Conservation (phyloP, 2,888 invertebrate species). For the Tenthredo livida region DNA sequence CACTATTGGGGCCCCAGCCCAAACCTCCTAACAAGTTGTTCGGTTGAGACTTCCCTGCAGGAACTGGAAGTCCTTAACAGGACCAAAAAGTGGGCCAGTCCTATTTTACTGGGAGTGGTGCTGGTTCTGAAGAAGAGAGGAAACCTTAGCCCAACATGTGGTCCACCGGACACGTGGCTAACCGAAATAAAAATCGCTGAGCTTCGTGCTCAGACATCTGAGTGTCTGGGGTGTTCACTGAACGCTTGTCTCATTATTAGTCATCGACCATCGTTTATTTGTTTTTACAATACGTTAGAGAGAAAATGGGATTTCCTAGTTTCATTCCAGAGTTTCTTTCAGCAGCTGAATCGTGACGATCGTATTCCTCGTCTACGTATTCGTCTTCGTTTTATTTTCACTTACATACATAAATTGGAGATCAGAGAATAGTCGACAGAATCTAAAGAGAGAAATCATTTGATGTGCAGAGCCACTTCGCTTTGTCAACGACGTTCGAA, state of each 20-base stretch:
- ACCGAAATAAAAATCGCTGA: constrained; percentile 38
- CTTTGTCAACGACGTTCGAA: constrained; percentile 30
- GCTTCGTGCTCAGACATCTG: constrained; percentile 21
- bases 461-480: neutral
- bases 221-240: constrained; percentile 9
- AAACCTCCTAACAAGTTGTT: neutral
- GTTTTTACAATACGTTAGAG: constrained; percentile 9
- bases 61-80: constrained; percentile 39
- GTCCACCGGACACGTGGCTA: constrained; percentile 44
- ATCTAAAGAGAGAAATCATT: constrained; percentile 2
- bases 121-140: constrained; percentile 22
- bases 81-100: constrained; percentile 46
- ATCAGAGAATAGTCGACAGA: constrained; percentile 10
- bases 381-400: neutral
- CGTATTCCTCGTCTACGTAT: neutral
- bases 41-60: constrained; percentile 27
- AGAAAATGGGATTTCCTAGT: constrained; percentile 35
- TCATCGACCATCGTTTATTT: constrained; percentile 27
- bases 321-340: neutral
- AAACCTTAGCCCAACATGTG: constrained; percentile 37
- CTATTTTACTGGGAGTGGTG: constrained; percentile 33
- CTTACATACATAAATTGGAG: neutral
- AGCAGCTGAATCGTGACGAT: neutral
- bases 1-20: neutral
- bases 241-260: constrained; percentile 5